Evolutionary conservation across 2,113 vertebrate species (phyloP).

Genomic region (Mobula hypostoma): DNA sequence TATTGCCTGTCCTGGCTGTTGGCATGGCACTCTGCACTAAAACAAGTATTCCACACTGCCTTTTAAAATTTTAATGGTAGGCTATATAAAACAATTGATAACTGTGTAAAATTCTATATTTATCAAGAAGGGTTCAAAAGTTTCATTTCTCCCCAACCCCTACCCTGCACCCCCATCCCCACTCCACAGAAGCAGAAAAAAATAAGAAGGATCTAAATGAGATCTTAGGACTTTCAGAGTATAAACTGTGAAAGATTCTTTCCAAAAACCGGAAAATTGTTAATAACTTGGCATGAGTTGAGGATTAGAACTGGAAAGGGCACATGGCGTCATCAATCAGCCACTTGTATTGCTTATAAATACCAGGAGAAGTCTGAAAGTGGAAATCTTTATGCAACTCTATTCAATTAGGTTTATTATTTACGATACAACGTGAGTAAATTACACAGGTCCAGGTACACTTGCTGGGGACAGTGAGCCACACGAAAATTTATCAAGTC

Average conservation of each 20-base stretch:
- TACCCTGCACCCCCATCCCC: too few species aligned
- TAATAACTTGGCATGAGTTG: neutral
- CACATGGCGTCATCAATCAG: neutral
- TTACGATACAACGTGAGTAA: too few species aligned
- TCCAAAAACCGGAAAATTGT: neutral
- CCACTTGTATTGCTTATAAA: neutral
- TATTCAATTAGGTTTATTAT: neutral
- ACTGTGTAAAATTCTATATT: neutral
- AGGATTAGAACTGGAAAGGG: neutral
- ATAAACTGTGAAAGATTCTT: neutral
- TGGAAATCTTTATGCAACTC: neutral
- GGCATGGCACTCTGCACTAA: neutral
- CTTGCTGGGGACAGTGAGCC: neutral
- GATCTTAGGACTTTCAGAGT: neutral
- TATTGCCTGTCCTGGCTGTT: neutral
- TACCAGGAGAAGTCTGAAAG: neutral
- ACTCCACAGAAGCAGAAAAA: neutral
- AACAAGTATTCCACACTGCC: neutral
- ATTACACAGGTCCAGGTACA: neutral
- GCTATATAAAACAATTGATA: neutral
- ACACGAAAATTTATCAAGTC: neutral
- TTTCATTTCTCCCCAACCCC: neutral
- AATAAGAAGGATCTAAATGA: too few species aligned
- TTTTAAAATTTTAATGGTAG: neutral
- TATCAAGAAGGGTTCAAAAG: neutral